Evolutionary conservation across 2,888 invertebrate genomes (phyloP).

Genomic region (Pseudococcus viburni): DNA sequence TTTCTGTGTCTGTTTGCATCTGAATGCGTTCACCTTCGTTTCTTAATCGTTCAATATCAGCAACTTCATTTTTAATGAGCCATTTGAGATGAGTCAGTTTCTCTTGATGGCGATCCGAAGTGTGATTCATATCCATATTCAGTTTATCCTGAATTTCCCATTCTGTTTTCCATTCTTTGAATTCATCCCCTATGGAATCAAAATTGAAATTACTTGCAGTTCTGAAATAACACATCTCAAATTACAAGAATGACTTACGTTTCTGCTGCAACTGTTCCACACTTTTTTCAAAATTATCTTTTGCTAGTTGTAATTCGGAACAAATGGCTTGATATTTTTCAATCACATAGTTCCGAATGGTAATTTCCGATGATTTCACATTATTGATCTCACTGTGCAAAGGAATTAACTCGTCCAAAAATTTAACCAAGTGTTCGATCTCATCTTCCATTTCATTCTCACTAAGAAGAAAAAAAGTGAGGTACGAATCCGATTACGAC

Average conservation of each 20-base stretch:
- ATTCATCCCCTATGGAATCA: background rate
- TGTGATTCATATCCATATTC: background rate
- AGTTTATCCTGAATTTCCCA: background rate
- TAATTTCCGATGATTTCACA: background rate
- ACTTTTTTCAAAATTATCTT: background rate
- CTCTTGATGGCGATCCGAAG: background rate
- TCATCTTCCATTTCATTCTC: conserved; percentile 8
- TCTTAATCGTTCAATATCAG: background rate
- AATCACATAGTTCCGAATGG: background rate
- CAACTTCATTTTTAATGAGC: background rate
- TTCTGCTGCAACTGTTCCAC: too few relatives aligned
- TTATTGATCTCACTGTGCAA: background rate
- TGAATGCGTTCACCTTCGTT: background rate
- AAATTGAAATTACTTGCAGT: background rate
- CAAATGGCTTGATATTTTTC: conserved; percentile 10
- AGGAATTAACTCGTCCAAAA: conserved; percentile 2
- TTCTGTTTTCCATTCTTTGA: background rate
- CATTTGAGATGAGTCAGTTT: background rate
- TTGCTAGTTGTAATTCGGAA: background rate
- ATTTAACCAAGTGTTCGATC: background rate
- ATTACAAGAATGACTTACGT: background rate
- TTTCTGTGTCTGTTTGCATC: background rate
- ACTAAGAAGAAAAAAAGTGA: background rate
- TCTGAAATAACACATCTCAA: background rate
- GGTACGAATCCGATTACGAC: background rate